Conservation (phyloP, 2,797 vertebrate species). For the Miichthys miiuy region DNA sequence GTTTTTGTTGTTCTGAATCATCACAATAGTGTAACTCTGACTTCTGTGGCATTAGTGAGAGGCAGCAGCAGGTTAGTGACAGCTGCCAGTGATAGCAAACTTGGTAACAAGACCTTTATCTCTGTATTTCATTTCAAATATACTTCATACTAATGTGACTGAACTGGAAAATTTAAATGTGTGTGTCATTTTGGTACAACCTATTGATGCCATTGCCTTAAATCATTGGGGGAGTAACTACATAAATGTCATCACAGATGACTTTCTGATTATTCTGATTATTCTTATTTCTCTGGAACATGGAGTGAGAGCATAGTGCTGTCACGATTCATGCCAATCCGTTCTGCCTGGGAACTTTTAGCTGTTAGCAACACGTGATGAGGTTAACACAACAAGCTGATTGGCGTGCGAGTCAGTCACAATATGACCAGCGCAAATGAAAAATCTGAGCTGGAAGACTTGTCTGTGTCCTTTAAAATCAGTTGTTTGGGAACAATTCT, state of each 20-base stretch:
- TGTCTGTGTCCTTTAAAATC: background rate
- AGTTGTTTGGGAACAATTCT: background rate
- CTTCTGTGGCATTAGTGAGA: background rate
- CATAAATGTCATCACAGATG: background rate
- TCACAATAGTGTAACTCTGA: background rate
- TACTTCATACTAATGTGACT: background rate
- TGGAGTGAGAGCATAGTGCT: background rate
- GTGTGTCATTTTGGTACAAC: background rate
- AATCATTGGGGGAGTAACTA: background rate
- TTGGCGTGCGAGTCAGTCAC: background rate
- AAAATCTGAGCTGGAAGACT: background rate
- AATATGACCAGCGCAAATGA: background rate
- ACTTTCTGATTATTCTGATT: background rate
- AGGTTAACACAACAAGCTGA: background rate
- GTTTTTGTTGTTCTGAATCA: background rate
- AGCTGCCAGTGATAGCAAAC: constrained; percentile 2
- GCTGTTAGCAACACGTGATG: background rate
- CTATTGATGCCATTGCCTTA: background rate
- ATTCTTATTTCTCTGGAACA: background rate
- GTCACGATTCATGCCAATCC: background rate
- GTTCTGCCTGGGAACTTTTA: background rate
- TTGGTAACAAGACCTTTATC: background rate
- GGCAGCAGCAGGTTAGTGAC: background rate
- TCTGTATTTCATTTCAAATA: constrained; percentile 4
- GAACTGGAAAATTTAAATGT: background rate